Conservation (phyloP, 2,113 vertebrate genomes). For the Thinocorus orbignyianus region DNA sequence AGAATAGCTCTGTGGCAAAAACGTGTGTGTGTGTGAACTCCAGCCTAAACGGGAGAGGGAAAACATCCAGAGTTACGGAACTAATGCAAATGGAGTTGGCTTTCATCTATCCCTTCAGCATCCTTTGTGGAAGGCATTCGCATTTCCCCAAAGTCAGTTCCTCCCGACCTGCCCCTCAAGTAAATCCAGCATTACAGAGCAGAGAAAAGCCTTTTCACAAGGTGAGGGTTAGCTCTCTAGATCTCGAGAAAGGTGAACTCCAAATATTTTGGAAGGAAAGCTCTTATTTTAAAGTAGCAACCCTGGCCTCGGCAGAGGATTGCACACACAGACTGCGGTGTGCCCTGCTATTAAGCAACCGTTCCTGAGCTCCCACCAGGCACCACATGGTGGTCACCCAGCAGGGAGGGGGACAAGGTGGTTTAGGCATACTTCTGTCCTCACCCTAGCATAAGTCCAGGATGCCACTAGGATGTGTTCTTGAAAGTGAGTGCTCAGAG, state of each 20-base stretch:
- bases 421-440: neutral
- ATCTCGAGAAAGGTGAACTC: neutral
- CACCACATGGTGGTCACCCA: neutral
- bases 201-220: neutral
- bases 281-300: neutral
- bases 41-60: neutral
- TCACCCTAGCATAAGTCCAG: accelerated
- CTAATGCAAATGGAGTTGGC: conserved; percentile 52
- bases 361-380: neutral
- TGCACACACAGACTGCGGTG: neutral
- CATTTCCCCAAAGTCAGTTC: conserved; percentile 42
- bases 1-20: neutral
- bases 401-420: accelerated
- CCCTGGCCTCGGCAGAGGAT: neutral
- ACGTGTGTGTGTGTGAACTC: neutral
- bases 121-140: conserved; percentile 53
- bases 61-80: conserved; percentile 51
- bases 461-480: neutral
- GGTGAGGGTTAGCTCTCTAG: neutral
- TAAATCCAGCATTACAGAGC: neutral
- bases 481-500: accelerated
- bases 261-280: neutral
- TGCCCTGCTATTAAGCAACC: neutral
- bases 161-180: conserved; percentile 5
- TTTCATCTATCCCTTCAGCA: conserved; percentile 59